A percentile compares a stretch with the other conserved stretches of the same genome.
Evolutionary conservation across 2,113 vertebrate species (phyloP).

Genomic region (Sitta europaea): DNA sequence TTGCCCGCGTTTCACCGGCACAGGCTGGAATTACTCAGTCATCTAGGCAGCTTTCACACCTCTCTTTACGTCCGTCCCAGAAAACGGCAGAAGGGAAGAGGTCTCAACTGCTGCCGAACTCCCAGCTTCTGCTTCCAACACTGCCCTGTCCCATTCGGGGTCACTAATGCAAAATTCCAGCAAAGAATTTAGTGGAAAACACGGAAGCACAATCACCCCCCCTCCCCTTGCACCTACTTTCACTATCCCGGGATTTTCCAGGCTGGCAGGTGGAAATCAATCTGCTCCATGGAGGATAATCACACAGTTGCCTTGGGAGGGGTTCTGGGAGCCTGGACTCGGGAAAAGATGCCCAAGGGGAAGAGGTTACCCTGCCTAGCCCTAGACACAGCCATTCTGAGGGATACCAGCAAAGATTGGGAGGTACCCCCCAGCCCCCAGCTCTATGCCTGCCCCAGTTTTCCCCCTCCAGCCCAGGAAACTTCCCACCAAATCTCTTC

Average conservation of each 20-base stretch:
- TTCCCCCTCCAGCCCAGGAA: not conserved
- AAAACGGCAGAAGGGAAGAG: not conserved
- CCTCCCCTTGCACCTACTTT: not conserved
- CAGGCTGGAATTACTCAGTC: accelerated
- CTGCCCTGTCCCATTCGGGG: accelerated
- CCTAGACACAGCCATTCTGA: not conserved
- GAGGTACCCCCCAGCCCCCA: too few relatives aligned
- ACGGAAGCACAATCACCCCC: not conserved
- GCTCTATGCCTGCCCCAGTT: not conserved
- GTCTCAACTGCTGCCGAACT: not conserved
- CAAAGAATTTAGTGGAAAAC: not conserved
- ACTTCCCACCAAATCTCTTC: not conserved
- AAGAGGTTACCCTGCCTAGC: not conserved
- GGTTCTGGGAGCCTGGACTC: not conserved
- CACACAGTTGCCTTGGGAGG: not conserved
- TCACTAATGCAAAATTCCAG: not conserved
- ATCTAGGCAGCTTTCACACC: not conserved
- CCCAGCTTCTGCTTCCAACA: not conserved
- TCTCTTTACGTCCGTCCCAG: accelerated
- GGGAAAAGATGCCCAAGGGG: not conserved
- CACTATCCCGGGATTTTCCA: not conserved
- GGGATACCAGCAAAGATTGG: not conserved
- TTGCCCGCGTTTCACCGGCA: accelerated
- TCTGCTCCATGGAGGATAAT: not conserved
- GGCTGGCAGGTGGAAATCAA: not conserved